Evolutionary conservation across 2,797 vertebrate genomes (phyloP).

Genomic region (Zenarchopterus dispar): DNA sequence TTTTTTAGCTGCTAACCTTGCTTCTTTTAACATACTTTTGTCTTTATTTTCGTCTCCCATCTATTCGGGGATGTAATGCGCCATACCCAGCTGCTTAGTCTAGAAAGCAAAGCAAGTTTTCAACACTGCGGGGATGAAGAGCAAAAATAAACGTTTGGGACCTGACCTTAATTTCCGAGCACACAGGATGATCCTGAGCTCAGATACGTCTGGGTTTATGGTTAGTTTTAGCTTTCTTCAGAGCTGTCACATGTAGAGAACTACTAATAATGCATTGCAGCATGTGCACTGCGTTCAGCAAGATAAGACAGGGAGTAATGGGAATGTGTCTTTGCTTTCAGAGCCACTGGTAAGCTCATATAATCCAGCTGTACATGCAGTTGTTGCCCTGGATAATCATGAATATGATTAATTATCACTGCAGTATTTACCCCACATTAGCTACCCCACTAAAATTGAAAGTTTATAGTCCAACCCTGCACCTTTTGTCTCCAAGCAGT

Average conservation of each 20-base stretch:
- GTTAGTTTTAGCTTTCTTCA: constrained; percentile 48
- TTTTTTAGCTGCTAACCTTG: constrained; percentile 27
- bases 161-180: constrained; percentile 41
- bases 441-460: constrained; percentile 2
- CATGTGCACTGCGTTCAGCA: constrained; percentile 26
- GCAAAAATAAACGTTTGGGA: constrained; percentile 48
- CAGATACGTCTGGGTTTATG: constrained; percentile 13
- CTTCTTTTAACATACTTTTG: constrained; percentile 17
- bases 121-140: constrained; percentile 4
- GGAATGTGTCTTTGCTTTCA: constrained; percentile 39
- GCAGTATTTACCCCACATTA: constrained; percentile 7
- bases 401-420: constrained; percentile 36
- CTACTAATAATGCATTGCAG: constrained; percentile 43
- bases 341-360: constrained; percentile 40
- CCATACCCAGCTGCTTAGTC: constrained; percentile 18
- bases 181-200: too few relatives aligned
- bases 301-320: constrained; percentile 44
- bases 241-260: constrained; percentile 32
- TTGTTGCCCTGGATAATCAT: constrained; percentile 37
- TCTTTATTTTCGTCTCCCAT: constrained; percentile 42
- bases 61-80: constrained; percentile 21
- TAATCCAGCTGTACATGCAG: constrained; percentile 53
- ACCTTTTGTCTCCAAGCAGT: constrained; percentile 39
- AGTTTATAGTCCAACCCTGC: constrained; percentile 31
- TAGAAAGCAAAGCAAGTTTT: constrained; percentile 14